Conservation (phyloP, 2,113 vertebrate species). For the Hydropotes inermis region DNA sequence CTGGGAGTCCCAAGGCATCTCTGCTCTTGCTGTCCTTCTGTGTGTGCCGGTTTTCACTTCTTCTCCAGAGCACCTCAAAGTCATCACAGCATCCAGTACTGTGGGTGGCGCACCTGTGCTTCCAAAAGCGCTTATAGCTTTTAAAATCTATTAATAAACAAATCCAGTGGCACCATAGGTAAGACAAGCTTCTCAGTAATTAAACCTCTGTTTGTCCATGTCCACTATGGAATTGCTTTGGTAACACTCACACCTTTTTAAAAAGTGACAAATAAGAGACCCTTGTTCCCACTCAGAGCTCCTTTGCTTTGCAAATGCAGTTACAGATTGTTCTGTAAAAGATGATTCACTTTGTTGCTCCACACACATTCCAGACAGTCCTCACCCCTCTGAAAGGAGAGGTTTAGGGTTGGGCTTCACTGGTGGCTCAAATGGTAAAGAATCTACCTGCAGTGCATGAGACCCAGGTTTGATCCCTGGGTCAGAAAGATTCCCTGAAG, state of each 20-base stretch:
- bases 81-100: neutral
- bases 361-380: neutral
- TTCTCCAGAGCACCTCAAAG: neutral
- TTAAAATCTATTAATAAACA: neutral
- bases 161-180: neutral
- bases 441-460: neutral
- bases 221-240: neutral
- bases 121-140: neutral
- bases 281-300: neutral
- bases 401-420: neutral
- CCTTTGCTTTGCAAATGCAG: constrained; percentile 40
- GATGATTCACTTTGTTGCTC: neutral
- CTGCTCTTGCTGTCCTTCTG: neutral
- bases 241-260: neutral
- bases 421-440: neutral
- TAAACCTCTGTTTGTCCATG: neutral
- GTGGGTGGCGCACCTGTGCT: neutral
- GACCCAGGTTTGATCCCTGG: neutral
- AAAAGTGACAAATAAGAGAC: neutral
- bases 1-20: neutral
- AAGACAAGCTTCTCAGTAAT: neutral
- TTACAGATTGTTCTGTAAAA: constrained; percentile 26
- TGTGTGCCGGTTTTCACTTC: neutral
- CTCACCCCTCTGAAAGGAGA: constrained; percentile 46
- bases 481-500: neutral